Evolutionary conservation across 2,113 vertebrate genomes (phyloP).

Genomic region (Pelvicachromis taeniatus): DNA sequence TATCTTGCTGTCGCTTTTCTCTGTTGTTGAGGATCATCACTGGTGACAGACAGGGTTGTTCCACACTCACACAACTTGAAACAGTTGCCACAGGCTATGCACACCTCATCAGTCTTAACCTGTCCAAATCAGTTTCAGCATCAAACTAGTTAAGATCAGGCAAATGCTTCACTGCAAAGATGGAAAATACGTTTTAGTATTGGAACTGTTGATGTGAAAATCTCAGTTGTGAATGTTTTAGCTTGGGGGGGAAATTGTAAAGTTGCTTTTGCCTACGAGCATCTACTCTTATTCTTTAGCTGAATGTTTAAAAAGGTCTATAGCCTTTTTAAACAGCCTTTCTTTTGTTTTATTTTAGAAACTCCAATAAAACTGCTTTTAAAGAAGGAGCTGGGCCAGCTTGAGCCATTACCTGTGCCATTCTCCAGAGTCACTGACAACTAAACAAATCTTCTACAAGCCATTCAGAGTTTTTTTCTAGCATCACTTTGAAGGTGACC

Average conservation of each 20-base stretch:
- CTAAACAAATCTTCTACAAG: background rate
- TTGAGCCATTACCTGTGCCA: background rate
- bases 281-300: background rate
- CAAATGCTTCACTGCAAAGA: conserved; percentile 21
- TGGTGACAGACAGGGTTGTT: conserved; percentile 67
- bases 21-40: conserved; percentile 58
- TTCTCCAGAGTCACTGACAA: background rate
- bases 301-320: background rate
- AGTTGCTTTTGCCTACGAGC: background rate
- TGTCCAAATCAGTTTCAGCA: conserved; percentile 63
- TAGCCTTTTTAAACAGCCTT: background rate
- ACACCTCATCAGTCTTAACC: conserved; percentile 71
- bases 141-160: conserved; percentile 54
- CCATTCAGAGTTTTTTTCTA: background rate
- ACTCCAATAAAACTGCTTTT: background rate
- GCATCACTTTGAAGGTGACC: background rate
- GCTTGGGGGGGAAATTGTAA: background rate
- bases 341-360: background rate
- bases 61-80: conserved; percentile 65
- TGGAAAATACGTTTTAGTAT: background rate
- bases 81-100: conserved; percentile 70
- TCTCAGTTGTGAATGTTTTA: background rate
- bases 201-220: background rate
- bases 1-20: conserved; percentile 63
- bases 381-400: background rate